Evolutionary conservation across 1,140 invertebrate species (phyloP).

Genomic region (Lepidostoma basale): DNA sequence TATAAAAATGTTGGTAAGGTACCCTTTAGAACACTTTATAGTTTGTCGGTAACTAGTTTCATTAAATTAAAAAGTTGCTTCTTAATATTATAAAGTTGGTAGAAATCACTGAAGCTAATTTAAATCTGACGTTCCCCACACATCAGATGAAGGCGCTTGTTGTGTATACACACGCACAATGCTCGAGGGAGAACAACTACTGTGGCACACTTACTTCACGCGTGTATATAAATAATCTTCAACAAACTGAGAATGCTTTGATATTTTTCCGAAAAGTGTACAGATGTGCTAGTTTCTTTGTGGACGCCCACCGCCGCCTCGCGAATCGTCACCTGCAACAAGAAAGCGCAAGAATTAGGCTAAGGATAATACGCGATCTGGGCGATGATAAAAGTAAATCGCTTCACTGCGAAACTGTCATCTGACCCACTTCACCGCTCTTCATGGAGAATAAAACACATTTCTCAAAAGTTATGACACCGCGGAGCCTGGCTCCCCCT

Average conservation of each 20-base stretch:
- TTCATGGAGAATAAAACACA: not conserved
- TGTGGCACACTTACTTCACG: constrained; percentile 9
- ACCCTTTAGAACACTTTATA: too few species aligned
- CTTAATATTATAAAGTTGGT: too few species aligned
- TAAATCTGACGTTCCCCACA: too few species aligned
- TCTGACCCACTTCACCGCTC: not conserved
- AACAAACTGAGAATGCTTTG: not conserved
- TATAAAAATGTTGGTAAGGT: too few species aligned
- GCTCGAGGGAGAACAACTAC: too few species aligned
- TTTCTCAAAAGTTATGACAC: not conserved
- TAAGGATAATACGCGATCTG: not conserved
- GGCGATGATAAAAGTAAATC: not conserved
- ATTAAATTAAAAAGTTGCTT: too few species aligned
- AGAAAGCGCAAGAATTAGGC: constrained; percentile 17
- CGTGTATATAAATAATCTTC: constrained; percentile 5
- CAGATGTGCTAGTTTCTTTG: not conserved
- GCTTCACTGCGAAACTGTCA: not conserved
- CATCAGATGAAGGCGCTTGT: too few species aligned
- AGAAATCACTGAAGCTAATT: too few species aligned
- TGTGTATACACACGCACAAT: too few species aligned
- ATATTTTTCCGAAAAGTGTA: not conserved
- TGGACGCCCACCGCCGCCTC: constrained; percentile 12
- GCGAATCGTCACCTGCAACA: constrained; percentile 25
- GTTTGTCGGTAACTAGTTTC: too few species aligned
- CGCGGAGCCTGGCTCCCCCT: too few species aligned